A percentile compares a stretch with the other conserved stretches of the same genome.
phyloP scores from a whole-genome alignment of 2,113 vertebrate genomes.

The Lepisosteus oculatus region DNA sequence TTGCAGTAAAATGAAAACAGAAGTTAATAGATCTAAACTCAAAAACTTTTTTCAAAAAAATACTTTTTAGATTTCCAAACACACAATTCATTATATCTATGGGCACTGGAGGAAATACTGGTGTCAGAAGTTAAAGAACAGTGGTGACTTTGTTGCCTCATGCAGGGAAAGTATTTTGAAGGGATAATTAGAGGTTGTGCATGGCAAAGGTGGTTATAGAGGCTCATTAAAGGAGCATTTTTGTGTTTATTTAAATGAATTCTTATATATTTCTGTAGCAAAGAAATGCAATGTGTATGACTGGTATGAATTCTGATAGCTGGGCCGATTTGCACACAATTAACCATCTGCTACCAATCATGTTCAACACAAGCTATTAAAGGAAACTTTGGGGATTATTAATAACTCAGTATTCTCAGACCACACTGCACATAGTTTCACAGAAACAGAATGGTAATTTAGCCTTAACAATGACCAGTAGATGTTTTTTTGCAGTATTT shows the following conservation, averaged over 20 bases:
- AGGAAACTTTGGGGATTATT: constrained; percentile 40
- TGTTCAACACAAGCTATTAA: constrained; percentile 13
- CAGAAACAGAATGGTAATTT: constrained; percentile 47
- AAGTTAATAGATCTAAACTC: not conserved
- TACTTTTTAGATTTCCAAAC: too few species aligned
- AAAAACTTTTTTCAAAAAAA: not conserved
- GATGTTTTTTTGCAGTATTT: constrained; percentile 1
- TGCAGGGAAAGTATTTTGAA: too few species aligned
- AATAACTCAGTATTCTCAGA: constrained; percentile 41
- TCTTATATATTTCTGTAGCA: constrained; percentile 27
- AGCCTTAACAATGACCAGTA: constrained; percentile 34
- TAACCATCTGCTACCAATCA: constrained; percentile 35
- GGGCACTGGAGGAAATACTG: not conserved
- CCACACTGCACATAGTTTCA: constrained; percentile 7
- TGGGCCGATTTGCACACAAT: constrained; percentile 41
- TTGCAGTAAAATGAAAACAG: not conserved
- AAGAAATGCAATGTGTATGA: constrained; percentile 37
- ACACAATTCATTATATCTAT: too few species aligned
- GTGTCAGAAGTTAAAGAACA: constrained; percentile 9
- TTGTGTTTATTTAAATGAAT: constrained; percentile 7
- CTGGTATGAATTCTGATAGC: constrained; percentile 42
- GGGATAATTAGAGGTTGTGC: too few species aligned
- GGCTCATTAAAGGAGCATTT: not conserved
- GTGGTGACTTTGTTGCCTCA: not conserved
- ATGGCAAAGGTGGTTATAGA: not conserved